These are phyloP conservation scores for Sapajus apella DNA, from an alignment of 2,113 vertebrate genomes.

Conservation along the genomic window DNA sequence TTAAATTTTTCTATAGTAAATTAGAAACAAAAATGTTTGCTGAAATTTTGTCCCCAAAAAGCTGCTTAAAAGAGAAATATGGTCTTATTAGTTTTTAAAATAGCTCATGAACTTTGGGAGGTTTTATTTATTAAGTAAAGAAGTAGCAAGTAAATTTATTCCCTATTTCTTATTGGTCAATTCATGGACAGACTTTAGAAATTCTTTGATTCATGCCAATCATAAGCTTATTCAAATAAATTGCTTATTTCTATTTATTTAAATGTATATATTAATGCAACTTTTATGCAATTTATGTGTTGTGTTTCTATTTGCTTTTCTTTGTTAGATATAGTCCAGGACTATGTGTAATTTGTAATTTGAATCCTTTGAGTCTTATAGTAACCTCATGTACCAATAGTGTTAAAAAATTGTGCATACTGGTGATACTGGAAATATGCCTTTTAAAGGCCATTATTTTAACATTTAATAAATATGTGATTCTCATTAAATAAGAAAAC, in stretches of 20 bases:
- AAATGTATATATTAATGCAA: background rate
- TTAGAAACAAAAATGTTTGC: background rate
- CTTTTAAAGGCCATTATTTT: background rate
- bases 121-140: conserved; percentile 33
- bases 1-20: background rate
- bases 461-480: background rate
- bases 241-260: conserved; percentile 1
- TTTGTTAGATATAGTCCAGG: background rate
- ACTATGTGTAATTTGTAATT: background rate
- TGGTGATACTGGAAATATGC: background rate
- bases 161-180: background rate
- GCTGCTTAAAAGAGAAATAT: background rate
- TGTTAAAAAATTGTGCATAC: background rate
- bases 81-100: background rate
- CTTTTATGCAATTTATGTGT: background rate
- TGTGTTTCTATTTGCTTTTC: background rate
- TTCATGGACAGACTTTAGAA: conserved; percentile 6
- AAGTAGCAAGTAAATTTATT: background rate
- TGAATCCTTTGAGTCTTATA: background rate
- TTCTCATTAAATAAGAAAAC: conserved; percentile 27
- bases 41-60: background rate
- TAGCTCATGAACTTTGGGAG: background rate
- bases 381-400: background rate
- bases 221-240: background rate
- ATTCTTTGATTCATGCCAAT: background rate